Evolutionary conservation across 2,888 invertebrate species (phyloP), one percentile per base, ranked within the genome.

Genomic region (Leptopilina myrica): DNA sequence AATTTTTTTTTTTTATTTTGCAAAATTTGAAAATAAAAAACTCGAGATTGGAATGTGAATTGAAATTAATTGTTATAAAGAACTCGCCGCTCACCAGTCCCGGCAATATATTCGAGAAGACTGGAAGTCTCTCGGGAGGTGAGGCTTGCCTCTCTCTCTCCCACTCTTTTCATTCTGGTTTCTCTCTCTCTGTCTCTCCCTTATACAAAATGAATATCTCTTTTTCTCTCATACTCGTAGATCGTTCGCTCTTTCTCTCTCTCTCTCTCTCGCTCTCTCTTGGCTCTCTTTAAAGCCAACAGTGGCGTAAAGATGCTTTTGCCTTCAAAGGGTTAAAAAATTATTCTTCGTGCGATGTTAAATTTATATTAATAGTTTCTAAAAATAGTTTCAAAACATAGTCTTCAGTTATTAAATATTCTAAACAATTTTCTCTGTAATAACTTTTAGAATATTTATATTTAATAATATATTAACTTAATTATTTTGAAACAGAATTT

Each of bases 21-120:
- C 5, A 26, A 26, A 40, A 53, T 33, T 53, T 33, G 40, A n/a
- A 15, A 33, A 15, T 40, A 7, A n/a, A 59, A 49, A 49, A 12
- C 33, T 33, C 33, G 56, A 59, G 73, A 84, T 82, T 78, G 85
- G 84, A 85, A 82, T 83, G 87, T 83, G 81, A 85, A 78, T 82
- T 79, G 82, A 82, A 84, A 84, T 83, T 85, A 87, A 87, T 85
- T 84, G 87, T 83, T 73, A 83, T 43, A 46, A 49, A 85, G 62
- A 79, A 82, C 85, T 85, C 86, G 80, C 79, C 78, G 76, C 80
- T 80, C 81, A 81, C 67, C 59, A 69, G 79, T 66, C 78, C 88
- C 84, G 83, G 84, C 88, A 86, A 85, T 87, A 86, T 82, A 85
- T 87, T 86, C 84, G 86, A 87, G 87, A 86, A 87, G 87, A 88